A percentile compares a stretch with the other conserved stretches of the same genome.
phyloP scores from a whole-genome alignment of 2,888 invertebrate species.

The Xestobium rufovillosum region DNA sequence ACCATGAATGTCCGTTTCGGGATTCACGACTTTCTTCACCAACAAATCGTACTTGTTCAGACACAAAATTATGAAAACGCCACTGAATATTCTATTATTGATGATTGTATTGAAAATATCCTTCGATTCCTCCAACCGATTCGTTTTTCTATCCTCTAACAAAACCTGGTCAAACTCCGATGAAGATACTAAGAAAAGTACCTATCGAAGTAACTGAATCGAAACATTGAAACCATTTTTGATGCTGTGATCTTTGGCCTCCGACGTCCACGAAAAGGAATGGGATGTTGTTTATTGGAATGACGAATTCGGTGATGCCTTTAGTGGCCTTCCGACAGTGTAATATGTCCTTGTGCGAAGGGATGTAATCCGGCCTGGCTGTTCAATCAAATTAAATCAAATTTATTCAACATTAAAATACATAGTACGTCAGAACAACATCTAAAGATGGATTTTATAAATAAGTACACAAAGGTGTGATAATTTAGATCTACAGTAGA shows the following conservation, averaged over 20 bases:
- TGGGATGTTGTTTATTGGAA: conserved; percentile 85
- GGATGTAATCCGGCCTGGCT: conserved; percentile 73
- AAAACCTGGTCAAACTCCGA: conserved; percentile 93
- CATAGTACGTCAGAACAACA: too few species aligned
- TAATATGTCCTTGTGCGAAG: conserved; percentile 83
- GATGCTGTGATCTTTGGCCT: conserved; percentile 88
- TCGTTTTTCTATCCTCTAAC: conserved; percentile 82
- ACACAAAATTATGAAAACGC: conserved; percentile 87
- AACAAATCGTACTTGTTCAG: conserved; percentile 91
- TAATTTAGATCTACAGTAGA: too few species aligned
- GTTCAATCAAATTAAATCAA: too few species aligned
- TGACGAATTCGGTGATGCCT: conserved; percentile 85
- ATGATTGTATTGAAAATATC: conserved; percentile 95
- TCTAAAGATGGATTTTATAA: too few species aligned
- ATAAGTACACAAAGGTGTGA: too few species aligned
- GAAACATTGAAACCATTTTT: conserved; percentile 95
- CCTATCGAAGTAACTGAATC: conserved; percentile 89
- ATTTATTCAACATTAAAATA: too few species aligned
- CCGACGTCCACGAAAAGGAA: conserved; percentile 88
- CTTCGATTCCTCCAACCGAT: conserved; percentile 83
- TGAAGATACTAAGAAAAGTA: conserved; percentile 87
- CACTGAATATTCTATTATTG: conserved; percentile 83
- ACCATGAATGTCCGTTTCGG: conserved; percentile 69
- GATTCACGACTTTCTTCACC: conserved; percentile 68
- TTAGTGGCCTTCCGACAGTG: conserved; percentile 92